These are phyloP conservation scores for Sarcoramphus papa DNA, from an alignment of 2,797 vertebrate genomes.

Conservation along the genomic window DNA sequence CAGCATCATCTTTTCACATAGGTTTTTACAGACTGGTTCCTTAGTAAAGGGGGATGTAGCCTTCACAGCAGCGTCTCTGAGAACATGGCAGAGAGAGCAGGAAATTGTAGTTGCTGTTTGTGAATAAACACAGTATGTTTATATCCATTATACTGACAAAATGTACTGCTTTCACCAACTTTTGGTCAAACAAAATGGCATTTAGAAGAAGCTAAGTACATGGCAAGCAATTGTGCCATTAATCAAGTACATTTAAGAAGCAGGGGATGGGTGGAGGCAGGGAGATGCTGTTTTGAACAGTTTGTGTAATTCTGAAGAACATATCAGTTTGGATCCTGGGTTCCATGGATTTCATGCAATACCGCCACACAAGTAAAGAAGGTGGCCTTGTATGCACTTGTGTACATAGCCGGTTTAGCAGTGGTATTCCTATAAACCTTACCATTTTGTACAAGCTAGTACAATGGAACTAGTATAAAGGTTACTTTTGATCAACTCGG, in stretches of 20 bases:
- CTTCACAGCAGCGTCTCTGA: background rate
- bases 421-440: background rate
- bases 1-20: background rate
- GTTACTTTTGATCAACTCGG: background rate
- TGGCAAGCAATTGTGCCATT: background rate
- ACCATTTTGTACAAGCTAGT: background rate
- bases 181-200: background rate
- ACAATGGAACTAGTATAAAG: background rate
- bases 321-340: background rate
- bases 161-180: background rate
- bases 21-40: background rate
- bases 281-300: background rate
- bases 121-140: background rate
- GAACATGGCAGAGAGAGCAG: background rate
- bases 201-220: background rate
- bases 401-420: background rate
- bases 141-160: background rate
- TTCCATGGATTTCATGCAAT: background rate
- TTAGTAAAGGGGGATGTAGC: background rate
- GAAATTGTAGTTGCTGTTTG: background rate
- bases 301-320: background rate
- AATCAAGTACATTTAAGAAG: background rate
- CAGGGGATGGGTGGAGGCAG: background rate
- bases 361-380: background rate
- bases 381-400: background rate